These are phyloP conservation scores for Melitaea cinxia DNA, from an alignment of 1,140 invertebrate genomes.

Conservation along the genomic window DNA sequence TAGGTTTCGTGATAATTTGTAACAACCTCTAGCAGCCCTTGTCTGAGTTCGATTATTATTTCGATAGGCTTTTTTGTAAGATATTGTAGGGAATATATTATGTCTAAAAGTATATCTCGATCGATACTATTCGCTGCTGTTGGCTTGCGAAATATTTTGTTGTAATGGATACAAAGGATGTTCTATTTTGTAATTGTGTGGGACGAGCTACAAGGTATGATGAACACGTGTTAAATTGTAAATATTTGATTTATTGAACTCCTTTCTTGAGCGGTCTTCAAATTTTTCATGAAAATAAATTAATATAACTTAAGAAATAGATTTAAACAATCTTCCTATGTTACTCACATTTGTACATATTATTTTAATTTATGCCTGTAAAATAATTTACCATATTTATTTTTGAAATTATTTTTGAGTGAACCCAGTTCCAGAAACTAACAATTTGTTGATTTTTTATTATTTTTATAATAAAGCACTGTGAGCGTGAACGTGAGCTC, in stretches of 20 bases:
- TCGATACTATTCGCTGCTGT: neutral
- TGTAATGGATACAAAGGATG: slow-evolving; percentile 33
- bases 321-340: too few species aligned
- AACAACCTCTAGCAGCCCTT: too few species aligned
- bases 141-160: slow-evolving; percentile 32
- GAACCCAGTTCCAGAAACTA: neutral
- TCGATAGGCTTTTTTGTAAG: too few species aligned
- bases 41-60: too few species aligned
- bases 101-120: too few species aligned
- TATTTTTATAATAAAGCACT: slow-evolving; percentile 1
- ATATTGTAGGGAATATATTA: too few species aligned
- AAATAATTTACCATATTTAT: neutral
- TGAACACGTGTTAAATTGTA: slow-evolving; percentile 1
- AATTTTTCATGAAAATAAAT: too few species aligned
- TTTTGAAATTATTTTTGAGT: neutral
- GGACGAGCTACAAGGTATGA: slow-evolving; percentile 11
- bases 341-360: too few species aligned
- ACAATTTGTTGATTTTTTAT: neutral
- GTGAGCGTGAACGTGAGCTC: neutral
- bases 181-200: slow-evolving; percentile 35
- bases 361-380: too few species aligned
- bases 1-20: too few species aligned
- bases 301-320: too few species aligned
- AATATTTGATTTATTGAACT: slow-evolving; percentile 1
- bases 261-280: too few species aligned